These are phyloP conservation scores for Agrochola lota DNA, from an alignment of 2,888 invertebrate species.

Conservation along the genomic window DNA sequence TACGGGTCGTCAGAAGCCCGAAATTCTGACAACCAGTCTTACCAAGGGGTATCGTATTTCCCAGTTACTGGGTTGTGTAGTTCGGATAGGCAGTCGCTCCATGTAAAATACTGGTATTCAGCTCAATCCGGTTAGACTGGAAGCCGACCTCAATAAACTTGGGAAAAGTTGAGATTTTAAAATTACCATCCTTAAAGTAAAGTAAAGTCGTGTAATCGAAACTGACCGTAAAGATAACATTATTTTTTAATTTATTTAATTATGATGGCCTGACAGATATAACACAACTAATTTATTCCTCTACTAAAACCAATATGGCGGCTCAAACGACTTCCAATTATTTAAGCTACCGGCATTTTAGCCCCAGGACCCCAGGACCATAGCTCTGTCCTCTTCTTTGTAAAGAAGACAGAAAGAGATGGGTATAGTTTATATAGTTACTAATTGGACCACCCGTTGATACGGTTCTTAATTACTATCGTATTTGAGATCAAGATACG, in stretches of 20 bases:
- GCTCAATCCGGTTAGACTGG: too few relatives aligned
- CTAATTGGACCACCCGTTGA: conserved; percentile 81
- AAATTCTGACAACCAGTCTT: too few relatives aligned
- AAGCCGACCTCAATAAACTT: too few relatives aligned
- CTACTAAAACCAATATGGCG: conserved; percentile 68
- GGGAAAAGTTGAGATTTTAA: background rate
- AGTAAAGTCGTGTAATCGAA: background rate
- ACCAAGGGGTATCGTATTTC: too few relatives aligned
- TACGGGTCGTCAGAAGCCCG: too few relatives aligned
- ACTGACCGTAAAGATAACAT: conserved; percentile 3
- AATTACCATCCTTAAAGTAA: background rate
- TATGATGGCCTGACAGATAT: conserved; percentile 27
- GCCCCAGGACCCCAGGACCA: conserved; percentile 35
- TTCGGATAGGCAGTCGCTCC: too few relatives aligned
- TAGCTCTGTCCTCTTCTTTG: conserved; percentile 61
- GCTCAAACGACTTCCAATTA: conserved; percentile 72
- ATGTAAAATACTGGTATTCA: too few relatives aligned
- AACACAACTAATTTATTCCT: conserved; percentile 53
- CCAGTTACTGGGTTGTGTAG: too few relatives aligned
- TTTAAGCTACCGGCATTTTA: conserved; percentile 69
- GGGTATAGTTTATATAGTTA: conserved; percentile 62
- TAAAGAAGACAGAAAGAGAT: conserved; percentile 46
- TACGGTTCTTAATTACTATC: conserved; percentile 67
- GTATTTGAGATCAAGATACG: conserved; percentile 60
- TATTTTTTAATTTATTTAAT: conserved; percentile 38